Percentiles rank a stretch among this genome's conserved stretches.
phyloP scores from a whole-genome alignment of 2,113 vertebrate species.

The Cottus gobio region DNA sequence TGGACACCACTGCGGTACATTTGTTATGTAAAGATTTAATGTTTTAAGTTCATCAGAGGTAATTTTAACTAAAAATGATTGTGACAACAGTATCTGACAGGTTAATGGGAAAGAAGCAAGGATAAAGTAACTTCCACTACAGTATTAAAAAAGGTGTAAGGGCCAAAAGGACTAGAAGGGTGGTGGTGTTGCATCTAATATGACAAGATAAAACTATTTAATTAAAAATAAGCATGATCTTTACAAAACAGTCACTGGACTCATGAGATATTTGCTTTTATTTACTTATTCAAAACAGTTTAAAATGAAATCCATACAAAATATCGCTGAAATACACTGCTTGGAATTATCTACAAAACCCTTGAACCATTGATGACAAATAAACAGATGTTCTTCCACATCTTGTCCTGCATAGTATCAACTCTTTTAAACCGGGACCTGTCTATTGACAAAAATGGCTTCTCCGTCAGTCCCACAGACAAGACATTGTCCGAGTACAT shows the following conservation, averaged over 20 bases:
- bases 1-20: not conserved
- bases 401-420: not conserved
- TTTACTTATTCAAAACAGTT: constrained; percentile 51
- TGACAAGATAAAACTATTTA: not conserved
- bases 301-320: constrained; percentile 47
- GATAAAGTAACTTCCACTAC: not conserved
- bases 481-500: constrained; percentile 93
- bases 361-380: constrained; percentile 11
- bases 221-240: not conserved
- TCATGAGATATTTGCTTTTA: constrained; percentile 18
- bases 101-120: not conserved
- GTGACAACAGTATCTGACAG: not conserved
- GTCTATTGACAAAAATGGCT: constrained; percentile 93
- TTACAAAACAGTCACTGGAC: not conserved
- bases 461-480: constrained; percentile 97
- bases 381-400: constrained; percentile 7
- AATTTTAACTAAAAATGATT: not conserved
- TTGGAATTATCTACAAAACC: constrained; percentile 36
- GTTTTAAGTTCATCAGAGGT: not conserved
- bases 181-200: not conserved
- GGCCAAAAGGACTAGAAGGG: not conserved
- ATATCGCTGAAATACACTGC: not conserved
- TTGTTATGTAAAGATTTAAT: not conserved
- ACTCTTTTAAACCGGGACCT: constrained; percentile 78
- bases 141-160: not conserved